Evolutionary conservation across 2,797 vertebrate genomes (phyloP).

Genomic region (Dermochelys coriacea): DNA sequence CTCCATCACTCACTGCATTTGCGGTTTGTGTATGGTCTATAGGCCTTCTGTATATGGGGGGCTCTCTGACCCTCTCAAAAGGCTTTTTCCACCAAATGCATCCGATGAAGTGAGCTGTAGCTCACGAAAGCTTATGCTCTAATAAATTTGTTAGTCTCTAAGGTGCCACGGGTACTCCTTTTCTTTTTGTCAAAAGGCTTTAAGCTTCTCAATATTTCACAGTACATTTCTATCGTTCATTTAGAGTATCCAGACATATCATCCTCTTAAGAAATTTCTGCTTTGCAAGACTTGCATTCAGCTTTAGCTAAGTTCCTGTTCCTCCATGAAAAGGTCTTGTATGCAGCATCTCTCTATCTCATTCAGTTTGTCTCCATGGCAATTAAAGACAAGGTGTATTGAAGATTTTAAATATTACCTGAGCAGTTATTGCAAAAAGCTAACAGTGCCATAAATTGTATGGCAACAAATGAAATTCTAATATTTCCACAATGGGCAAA

Average conservation of each 20-base stretch:
- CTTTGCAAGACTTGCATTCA: neutral
- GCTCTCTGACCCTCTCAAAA: neutral
- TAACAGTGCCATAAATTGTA: neutral
- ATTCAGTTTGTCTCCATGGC: neutral
- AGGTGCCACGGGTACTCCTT: too few species aligned
- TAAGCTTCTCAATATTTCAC: neutral
- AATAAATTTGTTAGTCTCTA: too few species aligned
- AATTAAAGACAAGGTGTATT: neutral
- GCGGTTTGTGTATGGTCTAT: neutral
- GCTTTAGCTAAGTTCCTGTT: neutral
- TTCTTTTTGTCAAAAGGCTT: too few species aligned
- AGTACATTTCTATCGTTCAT: neutral
- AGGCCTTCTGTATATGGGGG: neutral
- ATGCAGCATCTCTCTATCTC: neutral
- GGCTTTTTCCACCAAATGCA: too few species aligned
- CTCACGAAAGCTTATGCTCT: too few species aligned
- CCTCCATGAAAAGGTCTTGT: neutral
- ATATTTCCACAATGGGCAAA: neutral
- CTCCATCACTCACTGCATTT: neutral
- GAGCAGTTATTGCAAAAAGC: neutral
- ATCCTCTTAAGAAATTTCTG: accelerated
- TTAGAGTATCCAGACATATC: neutral
- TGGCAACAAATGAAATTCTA: neutral
- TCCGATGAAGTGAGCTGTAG: too few species aligned
- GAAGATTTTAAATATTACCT: neutral